Evolutionary conservation across 64 coral and sea anemone species (phyloP), one percentile per base, ranked within the genome.

Genomic region (Astreopora myriophthalma): DNA sequence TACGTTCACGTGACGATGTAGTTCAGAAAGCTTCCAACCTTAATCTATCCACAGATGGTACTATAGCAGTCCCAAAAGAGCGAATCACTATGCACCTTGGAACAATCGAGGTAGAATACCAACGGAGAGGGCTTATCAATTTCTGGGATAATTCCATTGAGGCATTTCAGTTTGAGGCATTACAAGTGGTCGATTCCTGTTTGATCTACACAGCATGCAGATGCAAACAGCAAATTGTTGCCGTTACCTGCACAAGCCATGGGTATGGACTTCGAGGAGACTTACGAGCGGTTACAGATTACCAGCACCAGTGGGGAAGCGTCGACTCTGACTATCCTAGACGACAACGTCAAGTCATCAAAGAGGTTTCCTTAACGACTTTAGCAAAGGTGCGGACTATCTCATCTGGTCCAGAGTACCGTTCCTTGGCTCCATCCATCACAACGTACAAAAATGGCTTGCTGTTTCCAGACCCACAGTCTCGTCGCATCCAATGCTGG

Each of bases 231-330:
- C 71, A 72, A 28, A 86, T 92, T 85, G 19, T 85, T 75, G 90
- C 48, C 69, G 58, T 92, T 75, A 85, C 80, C 46, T 75, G 48
- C 70, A 61, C 48, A 63, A 86, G 70, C 20, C 52, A 92, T 48
- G 90, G 81, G 34, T 85, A 92, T 86, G 90, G 90, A 30, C 71
- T 92, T 92, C 81, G 81, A 64, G 90, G 80, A 77, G 49, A 85
- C 9, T 70, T 39, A 77, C 30, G 30, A 85, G 68, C 68, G 67
- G 33, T 40, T 61, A 75, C 46, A 2, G 71, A 92, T 39, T 92
- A 92, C 69, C 67, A 92, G 8, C 26, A 74, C 46, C 20, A 86
- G 48, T 86, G 90, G 90, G 51, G 81, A 61, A 86, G 23, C 26
- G 69, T 92, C 17, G 55, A 74, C 39, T 39, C 63, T n/a, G 37